These are phyloP conservation scores for Eupithecia pulchellata DNA, from an alignment of 2,888 invertebrate species.

Conservation along the genomic window DNA sequence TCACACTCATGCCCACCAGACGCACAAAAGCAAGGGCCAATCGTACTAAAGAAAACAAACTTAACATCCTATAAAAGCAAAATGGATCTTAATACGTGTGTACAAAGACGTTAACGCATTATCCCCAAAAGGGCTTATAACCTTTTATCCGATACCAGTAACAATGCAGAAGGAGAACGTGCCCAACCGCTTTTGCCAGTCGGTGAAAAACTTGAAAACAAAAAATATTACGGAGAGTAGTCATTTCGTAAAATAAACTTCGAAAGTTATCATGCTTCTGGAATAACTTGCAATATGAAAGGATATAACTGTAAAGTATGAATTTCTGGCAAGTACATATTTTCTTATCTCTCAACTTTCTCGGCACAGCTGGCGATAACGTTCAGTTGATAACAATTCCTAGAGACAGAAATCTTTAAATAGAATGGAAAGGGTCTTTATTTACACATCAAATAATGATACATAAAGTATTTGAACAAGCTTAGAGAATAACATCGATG, in stretches of 20 bases:
- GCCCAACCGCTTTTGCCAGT: conserved; percentile 79
- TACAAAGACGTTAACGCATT: conserved; percentile 63
- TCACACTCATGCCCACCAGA: conserved; percentile 80
- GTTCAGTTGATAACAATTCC: conserved; percentile 65
- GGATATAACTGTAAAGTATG: conserved; percentile 27
- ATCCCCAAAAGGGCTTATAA: conserved; percentile 52
- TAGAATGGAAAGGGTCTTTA: conserved; percentile 53
- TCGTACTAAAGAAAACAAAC: conserved; percentile 65
- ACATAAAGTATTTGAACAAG: conserved; percentile 9
- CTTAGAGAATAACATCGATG: conserved; percentile 17
- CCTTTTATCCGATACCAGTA: conserved; percentile 55
- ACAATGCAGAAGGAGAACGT: conserved; percentile 80
- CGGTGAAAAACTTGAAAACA: conserved; percentile 67
- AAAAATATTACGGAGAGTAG: conserved; percentile 46
- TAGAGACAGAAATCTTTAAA: conserved; percentile 58
- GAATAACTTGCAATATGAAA: conserved; percentile 43
- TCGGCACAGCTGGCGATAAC: conserved; percentile 60
- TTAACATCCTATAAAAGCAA: conserved; percentile 55
- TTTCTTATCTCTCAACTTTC: conserved; percentile 43
- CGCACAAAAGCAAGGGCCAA: conserved; percentile 77
- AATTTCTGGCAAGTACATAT: conserved; percentile 31
- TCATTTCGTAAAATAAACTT: conserved; percentile 43
- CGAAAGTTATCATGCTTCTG: conserved; percentile 23
- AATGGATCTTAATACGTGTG: conserved; percentile 64
- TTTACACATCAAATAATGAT: conserved; percentile 8